A percentile compares a stretch with the other conserved stretches of the same genome.
Evolutionary conservation across 2,113 vertebrate genomes (phyloP).

Genomic region (Nanorana parkeri): DNA sequence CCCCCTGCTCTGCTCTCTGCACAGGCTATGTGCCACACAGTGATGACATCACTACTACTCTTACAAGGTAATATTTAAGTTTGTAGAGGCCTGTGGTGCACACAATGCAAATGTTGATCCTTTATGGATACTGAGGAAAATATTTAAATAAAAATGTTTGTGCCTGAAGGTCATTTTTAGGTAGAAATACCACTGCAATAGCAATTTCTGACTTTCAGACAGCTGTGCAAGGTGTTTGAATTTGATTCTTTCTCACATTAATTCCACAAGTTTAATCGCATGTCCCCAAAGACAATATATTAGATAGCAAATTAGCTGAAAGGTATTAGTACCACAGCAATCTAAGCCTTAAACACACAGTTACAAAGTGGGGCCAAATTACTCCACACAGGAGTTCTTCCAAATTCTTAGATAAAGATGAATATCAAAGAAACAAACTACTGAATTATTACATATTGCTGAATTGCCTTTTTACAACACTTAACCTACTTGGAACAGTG

Average conservation of each 20-base stretch:
- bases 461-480: background rate
- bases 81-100: no score
- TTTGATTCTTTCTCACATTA: slow-evolving; percentile 20
- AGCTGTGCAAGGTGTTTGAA: slow-evolving; percentile 1
- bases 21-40: no score
- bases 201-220: background rate
- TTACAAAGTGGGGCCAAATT: background rate
- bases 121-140: no score
- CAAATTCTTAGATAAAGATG: background rate
- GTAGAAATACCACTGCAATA: no score
- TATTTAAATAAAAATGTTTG: no score
- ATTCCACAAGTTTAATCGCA: slow-evolving; percentile 34
- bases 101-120: no score
- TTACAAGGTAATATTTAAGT: no score
- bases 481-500: no score
- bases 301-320: slow-evolving; percentile 38
- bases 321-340: slow-evolving; percentile 17
- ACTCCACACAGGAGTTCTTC: background rate
- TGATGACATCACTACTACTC: no score
- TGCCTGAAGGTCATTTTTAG: no score
- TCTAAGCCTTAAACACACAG: slow-evolving; percentile 34
- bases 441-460: background rate
- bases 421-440: background rate
- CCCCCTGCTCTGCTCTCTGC: no score
- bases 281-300: slow-evolving; percentile 4